These are phyloP conservation scores for Cossypha polioptera DNA, from an alignment of 2,797 vertebrate species.

Conservation along the genomic window DNA sequence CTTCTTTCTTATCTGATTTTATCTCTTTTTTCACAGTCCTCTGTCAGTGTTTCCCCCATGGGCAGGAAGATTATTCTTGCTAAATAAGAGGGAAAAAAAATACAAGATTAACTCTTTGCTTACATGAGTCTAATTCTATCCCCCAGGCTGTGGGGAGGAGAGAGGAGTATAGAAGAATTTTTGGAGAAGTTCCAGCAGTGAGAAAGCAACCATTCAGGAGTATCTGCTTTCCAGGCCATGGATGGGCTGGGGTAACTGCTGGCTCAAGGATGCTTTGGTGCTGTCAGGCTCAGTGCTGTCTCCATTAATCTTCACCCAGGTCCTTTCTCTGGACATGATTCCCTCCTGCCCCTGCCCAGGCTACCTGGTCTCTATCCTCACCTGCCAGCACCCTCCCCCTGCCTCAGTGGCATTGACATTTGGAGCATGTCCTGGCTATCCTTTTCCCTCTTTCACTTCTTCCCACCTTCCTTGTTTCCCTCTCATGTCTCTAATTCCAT, in stretches of 20 bases:
- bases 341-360: neutral
- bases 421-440: neutral
- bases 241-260: neutral
- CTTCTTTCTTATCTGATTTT: neutral
- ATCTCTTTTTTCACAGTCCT: neutral
- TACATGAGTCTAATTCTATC: neutral
- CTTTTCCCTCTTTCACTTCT: neutral
- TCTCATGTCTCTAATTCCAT: neutral
- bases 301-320: neutral
- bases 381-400: neutral
- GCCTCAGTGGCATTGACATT: neutral
- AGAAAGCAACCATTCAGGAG: neutral
- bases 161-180: neutral
- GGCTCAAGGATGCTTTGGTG: neutral
- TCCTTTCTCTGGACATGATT: neutral
- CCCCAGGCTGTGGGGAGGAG: neutral
- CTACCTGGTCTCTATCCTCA: neutral
- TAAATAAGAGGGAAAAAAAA: neutral
- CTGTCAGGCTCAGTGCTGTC: neutral
- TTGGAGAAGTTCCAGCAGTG: fast-evolving
- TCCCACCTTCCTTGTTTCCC: neutral
- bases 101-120: neutral
- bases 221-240: neutral
- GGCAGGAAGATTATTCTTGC: neutral
- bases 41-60: neutral